phyloP scores from a whole-genome alignment of 64 coral and sea anemone species.

The Platygyra sinensis region DNA sequence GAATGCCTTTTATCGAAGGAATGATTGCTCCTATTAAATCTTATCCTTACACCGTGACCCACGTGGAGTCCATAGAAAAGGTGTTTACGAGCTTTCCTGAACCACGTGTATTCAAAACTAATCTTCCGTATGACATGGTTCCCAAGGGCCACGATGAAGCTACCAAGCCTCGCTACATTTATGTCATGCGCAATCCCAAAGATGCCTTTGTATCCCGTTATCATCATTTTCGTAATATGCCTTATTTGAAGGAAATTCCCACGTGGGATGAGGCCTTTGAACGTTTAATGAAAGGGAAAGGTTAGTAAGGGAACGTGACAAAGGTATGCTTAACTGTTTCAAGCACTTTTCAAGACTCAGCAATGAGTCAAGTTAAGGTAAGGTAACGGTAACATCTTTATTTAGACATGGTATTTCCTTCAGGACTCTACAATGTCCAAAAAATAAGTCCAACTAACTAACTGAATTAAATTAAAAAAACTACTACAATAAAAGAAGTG shows the following conservation, averaged over 20 bases:
- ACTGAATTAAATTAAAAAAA: no score
- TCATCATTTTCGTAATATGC: background rate
- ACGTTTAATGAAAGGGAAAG: background rate
- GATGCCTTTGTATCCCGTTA: slow-evolving; percentile 10
- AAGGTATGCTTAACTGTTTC: no score
- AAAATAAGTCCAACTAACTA: no score
- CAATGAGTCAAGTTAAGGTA: no score
- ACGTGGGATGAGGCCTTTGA: slow-evolving; percentile 27
- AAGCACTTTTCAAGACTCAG: no score
- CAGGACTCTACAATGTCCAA: no score
- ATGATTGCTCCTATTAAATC: background rate
- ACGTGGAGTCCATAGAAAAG: background rate
- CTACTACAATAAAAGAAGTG: no score
- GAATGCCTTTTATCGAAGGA: background rate
- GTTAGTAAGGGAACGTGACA: background rate
- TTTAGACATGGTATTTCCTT: no score
- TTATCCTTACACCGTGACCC: background rate
- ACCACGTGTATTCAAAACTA: slow-evolving; percentile 29
- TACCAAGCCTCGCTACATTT: slow-evolving; percentile 6
- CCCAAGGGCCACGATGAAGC: slow-evolving; percentile 6
- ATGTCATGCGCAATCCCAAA: slow-evolving; percentile 37
- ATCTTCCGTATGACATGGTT: background rate
- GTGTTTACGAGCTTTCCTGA: background rate
- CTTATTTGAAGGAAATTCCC: background rate
- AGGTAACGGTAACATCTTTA: no score